Evolutionary conservation across 2,888 invertebrate genomes (phyloP).

Genomic region (Andrena minutula): DNA sequence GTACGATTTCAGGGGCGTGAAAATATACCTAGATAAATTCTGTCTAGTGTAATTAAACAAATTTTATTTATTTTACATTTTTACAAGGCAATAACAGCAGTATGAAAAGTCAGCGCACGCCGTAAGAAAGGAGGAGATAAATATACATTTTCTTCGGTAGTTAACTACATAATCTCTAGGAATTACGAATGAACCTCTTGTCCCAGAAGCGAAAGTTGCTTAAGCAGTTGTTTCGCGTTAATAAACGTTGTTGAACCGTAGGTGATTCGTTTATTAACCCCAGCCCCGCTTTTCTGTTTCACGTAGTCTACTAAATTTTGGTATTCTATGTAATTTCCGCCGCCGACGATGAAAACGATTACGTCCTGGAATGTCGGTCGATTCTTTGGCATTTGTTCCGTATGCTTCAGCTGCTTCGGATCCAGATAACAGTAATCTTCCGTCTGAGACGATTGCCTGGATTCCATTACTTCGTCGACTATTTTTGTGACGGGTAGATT

Average conservation of each 20-base stretch:
- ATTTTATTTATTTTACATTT: constrained; percentile 70
- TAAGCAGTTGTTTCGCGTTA: constrained; percentile 97
- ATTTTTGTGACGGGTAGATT: constrained; percentile 97
- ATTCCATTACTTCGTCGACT: constrained; percentile 95
- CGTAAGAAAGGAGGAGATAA: constrained; percentile 46
- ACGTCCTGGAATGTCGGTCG: constrained; percentile 92
- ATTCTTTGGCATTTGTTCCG: constrained; percentile 88
- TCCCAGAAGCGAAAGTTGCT: constrained; percentile 93
- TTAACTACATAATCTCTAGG: constrained; percentile 14
- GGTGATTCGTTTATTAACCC: constrained; percentile 92
- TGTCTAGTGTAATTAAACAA: constrained; percentile 61
- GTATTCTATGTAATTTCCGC: constrained; percentile 99
- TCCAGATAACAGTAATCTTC: constrained; percentile 97
- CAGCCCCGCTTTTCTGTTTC: constrained; percentile 92
- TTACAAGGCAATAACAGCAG: constrained; percentile 57
- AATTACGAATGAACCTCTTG: constrained; percentile 87
- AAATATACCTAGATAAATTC: constrained; percentile 37
- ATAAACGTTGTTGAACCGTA: constrained; percentile 98
- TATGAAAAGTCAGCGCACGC: constrained; percentile 45
- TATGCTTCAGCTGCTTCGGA: constrained; percentile 95
- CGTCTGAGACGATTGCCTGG: constrained; percentile 91
- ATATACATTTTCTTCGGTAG: constrained; percentile 28
- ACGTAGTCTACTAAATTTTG: constrained; percentile 98
- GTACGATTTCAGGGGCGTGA: neutral
- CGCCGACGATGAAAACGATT: constrained; percentile 96